Evolutionary conservation across 1,140 invertebrate genomes (phyloP), one percentile per base, ranked within the genome.

Genomic region (Zaprionus inermis): DNA sequence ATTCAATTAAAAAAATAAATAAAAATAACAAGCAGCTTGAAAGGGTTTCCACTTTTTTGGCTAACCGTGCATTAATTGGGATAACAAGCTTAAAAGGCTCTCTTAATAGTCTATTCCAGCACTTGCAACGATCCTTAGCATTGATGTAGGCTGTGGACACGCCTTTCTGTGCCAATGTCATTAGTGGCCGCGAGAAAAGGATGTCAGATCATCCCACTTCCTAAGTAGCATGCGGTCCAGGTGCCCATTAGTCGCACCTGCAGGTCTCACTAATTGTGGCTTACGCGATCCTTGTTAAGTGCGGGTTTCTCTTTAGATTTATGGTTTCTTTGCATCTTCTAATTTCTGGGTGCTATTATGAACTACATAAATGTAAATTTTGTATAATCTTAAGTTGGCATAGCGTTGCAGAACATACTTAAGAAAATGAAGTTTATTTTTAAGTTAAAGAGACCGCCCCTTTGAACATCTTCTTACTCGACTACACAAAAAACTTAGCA

Each of bases 121-220:
- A 44, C 38, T 44, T 16, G 7, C 38, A 3, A 44, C 2, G n/a
- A 44, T 6, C 38, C n/a, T 16, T 16, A 41, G n/a, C 6, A 44
- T 44, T 16, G 38, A 44, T 44, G 44, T 49, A 22, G 18, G 44
- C 44, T 49, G 44, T 22, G 18, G 11, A 49, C 18, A 49, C 38
- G n/a, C 38, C 38, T 6, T 2, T 2, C 38, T 44, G 38, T 7
- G 16, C 14, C 38, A 44, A 44, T 44, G 38, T 44, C 38, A 44
- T 44, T n/a, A 18, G n/a, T 16, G 38, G 7, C n/a, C n/a, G 38
- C 16, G 38, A 5, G 38, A 44, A 16, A 44, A 44, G 38, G 38
- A 32, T 10, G 6, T 32, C 38, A 44, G 38, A 44, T 44, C n/a
- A 44, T 44, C 38, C 38, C 38, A 44, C 38, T 44, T 44, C 38